Conservation (phyloP, 2,113 vertebrate genomes). For the Murina feae region DNA sequence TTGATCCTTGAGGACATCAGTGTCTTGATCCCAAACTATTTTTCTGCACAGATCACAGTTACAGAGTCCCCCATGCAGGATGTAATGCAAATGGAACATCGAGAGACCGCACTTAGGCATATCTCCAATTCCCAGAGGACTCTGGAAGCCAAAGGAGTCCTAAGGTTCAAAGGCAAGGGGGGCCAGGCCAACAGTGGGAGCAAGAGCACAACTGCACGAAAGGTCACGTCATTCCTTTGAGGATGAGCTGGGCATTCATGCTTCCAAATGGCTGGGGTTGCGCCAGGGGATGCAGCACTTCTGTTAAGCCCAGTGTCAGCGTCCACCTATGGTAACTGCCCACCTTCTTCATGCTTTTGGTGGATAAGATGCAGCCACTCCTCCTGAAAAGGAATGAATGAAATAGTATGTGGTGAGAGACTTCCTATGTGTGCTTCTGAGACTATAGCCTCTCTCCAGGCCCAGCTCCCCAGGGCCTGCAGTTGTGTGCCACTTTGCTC, state of each 20-base stretch:
- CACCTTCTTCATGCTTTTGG: background rate
- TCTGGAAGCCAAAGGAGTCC: background rate
- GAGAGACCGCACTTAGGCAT: background rate
- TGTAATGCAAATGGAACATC: background rate
- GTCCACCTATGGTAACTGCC: background rate
- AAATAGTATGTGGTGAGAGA: background rate
- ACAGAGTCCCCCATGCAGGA: background rate
- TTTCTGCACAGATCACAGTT: background rate
- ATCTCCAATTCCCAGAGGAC: constrained; percentile 22
- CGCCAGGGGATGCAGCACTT: background rate
- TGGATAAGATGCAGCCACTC: background rate
- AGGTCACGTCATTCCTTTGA: background rate
- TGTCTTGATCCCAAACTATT: background rate
- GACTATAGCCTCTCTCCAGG: background rate
- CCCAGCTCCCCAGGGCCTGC: background rate
- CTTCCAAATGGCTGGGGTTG: background rate
- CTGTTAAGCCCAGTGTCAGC: background rate
- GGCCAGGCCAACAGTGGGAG: background rate
- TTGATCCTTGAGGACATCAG: background rate
- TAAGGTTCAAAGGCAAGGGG: background rate
- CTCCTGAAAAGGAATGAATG: background rate
- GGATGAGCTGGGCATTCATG: background rate
- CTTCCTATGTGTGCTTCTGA: background rate
- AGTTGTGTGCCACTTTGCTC: background rate
- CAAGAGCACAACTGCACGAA: background rate